These are phyloP conservation scores for Myotis myotis DNA, from an alignment of 2,797 vertebrate species.

Conservation along the genomic window DNA sequence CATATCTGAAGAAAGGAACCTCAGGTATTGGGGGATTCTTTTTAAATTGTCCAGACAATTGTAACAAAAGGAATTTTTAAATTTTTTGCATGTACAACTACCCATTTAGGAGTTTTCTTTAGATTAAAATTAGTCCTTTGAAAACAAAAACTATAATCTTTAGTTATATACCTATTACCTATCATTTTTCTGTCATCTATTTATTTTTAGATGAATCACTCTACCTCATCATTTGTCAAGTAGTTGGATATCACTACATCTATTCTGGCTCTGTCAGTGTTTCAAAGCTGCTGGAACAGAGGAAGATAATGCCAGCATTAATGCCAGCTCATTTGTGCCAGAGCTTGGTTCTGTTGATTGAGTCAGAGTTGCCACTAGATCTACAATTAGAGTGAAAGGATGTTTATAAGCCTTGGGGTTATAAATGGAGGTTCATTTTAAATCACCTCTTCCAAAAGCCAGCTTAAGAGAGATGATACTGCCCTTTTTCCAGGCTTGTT, in stretches of 20 bases:
- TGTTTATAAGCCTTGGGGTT: not conserved
- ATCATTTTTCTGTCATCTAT: not conserved
- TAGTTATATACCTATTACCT: not conserved
- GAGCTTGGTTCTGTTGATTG: not conserved
- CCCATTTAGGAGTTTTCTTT: not conserved
- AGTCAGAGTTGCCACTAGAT: not conserved
- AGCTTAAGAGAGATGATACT: not conserved
- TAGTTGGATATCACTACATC: not conserved
- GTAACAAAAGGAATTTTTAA: not conserved
- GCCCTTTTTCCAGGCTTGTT: not conserved
- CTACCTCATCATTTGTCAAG: not conserved
- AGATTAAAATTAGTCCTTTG: not conserved
- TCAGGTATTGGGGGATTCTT: not conserved
- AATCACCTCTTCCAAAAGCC: not conserved
- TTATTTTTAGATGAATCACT: not conserved
- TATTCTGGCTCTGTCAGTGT: not conserved
- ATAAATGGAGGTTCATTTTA: not conserved
- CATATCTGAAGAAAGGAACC: not conserved
- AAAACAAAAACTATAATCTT: not conserved
- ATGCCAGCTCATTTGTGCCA: not conserved
- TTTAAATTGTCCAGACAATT: not conserved
- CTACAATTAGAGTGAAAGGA: not conserved
- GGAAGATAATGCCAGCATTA: not conserved
- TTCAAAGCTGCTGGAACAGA: not conserved
- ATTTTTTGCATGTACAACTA: not conserved